Evolutionary conservation across 2,113 vertebrate species (phyloP), one percentile per base, ranked within the genome.

Genomic region (Verasper variegatus): DNA sequence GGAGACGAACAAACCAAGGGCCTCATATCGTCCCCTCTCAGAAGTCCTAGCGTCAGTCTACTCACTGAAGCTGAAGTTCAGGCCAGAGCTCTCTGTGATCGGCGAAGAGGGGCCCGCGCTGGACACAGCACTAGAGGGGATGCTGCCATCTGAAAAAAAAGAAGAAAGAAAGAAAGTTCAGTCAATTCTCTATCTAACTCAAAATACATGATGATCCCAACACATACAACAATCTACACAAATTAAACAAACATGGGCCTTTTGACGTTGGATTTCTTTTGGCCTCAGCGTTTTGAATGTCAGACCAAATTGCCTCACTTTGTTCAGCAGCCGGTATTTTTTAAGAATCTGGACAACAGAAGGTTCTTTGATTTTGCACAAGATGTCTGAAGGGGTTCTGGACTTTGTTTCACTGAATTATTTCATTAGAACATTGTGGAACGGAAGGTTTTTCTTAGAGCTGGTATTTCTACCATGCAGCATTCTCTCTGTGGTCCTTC

Each of bases 51-150:
- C 57, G 65, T 24, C 57, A 0, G 86, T 76, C 68, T 95, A 96
- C 80, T 96, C 95, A 59, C 81, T 87, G 89, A 97, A 96, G 93
- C 90, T 93, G 92, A 97, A 97, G 77, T 89, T 94, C 76, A 94
- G 59, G 3, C 90, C 91, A 52, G 91, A 91, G 83, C 94, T 94
- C 63, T 93, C 83, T 63, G 94, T 85, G 62, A 93, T 92, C 7
- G 96, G 96, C n/a, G 97, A 97, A 2, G 96, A 96, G 0, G 96
- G 96, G 27, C 96, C 96, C 11, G 95, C 96, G 56, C 96, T 98
- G 88, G 97, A 98, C 47, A 97, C 95, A 0, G 96, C 94, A 67
- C 96, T 97, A 66, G 96, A 95, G 47, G 95, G 95, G 52, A 95
- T 92, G 56, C 97, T 97, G 94, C 95, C 95, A 74, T 96, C 97